A percentile compares a stretch with the other conserved stretches of the same genome.
These are phyloP conservation scores for Periplaneta americana DNA, from an alignment of 1,140 invertebrate genomes.

Conservation along the genomic window DNA sequence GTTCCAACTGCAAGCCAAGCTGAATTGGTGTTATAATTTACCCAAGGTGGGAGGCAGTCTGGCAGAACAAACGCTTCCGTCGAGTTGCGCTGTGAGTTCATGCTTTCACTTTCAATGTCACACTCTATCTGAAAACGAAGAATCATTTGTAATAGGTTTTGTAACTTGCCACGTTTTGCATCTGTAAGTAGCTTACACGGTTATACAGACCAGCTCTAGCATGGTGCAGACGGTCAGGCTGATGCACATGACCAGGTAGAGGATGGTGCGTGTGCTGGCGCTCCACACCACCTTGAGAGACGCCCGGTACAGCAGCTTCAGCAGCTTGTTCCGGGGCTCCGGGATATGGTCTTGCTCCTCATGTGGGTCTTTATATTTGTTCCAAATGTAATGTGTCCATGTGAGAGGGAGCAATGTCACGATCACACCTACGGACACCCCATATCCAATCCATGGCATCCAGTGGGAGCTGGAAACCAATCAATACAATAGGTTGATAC, in stretches of 20 bases:
- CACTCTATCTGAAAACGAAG: slow-evolving; percentile 34
- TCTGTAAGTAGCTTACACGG: no score
- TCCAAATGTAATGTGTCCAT: slow-evolving; percentile 59
- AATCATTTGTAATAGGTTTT: neutral
- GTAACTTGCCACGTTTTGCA: neutral
- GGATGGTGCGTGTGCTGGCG: slow-evolving; percentile 48
- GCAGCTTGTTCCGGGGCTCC: slow-evolving; percentile 37
- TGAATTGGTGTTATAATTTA: slow-evolving; percentile 34
- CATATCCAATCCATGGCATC: slow-evolving; percentile 43
- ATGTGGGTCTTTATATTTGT: slow-evolving; percentile 32
- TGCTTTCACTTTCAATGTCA: slow-evolving; percentile 22
- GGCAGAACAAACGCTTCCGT: neutral
- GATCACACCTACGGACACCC: slow-evolving; percentile 39
- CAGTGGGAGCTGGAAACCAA: slow-evolving; percentile 44
- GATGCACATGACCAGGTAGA: slow-evolving; percentile 59
- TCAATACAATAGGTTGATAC: no score
- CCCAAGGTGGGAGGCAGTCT: slow-evolving; percentile 50
- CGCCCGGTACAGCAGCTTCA: slow-evolving; percentile 40
- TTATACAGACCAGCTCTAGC: slow-evolving; percentile 58
- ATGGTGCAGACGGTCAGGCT: slow-evolving; percentile 57
- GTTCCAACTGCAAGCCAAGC: neutral
- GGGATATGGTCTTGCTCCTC: slow-evolving; percentile 40
- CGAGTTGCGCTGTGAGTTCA: neutral
- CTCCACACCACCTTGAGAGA: slow-evolving; percentile 51
- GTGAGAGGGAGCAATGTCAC: slow-evolving; percentile 51